Base-by-base conservation (phyloP, 2,888 invertebrate species). In the Eugnorisma glareosa region DNA sequence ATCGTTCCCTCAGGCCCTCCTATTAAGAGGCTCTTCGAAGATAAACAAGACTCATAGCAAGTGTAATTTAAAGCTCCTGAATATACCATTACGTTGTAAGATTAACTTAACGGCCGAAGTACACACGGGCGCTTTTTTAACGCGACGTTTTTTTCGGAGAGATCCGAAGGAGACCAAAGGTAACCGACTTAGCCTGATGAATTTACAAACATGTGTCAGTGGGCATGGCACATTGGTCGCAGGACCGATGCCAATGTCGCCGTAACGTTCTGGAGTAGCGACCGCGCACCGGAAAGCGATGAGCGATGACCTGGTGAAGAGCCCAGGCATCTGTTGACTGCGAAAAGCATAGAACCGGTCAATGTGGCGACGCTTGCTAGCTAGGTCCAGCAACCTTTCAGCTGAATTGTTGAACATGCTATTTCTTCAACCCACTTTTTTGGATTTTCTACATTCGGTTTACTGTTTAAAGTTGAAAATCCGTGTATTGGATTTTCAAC, bases 31-130 rank as follows among this genome's bases (percentile, higher is more conserved):
- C 54, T 66, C 43, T 59, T 43, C 24, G 15, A 24, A 35, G 67
- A 74, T 83, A 82, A 82, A 82, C 74, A 74, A 66, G 61, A 64
- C 48, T 82, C 37, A 69, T 40, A 68, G 45, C 73, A 40, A 69
- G 57, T 28, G 48, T 71, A 67, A 85, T 66, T n/a, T n/a, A 73
- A 61, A 71, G 66, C 48, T 24, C 18, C 82, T 74, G 61, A 82
- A 43, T 67, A 73, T 51, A 31, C n/a, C 45, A 82, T 83, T 72
- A 82, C 51, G 64, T 61, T 68, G 40, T 13, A 45, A 54, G 77
- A 77, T 64, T 67, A 63, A 35, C 61, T 59, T 40, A 48, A 75
- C 43, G 68, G 37, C 3, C 15, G 2, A 40, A 24, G 24, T 31
- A n/a, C 4, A 0, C 43, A 40, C 64, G 18, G 0, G 64, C 64